Evolutionary conservation across 2,888 invertebrate species (phyloP), one percentile per base, ranked within the genome.

Genomic region (Ellobium chinense): DNA sequence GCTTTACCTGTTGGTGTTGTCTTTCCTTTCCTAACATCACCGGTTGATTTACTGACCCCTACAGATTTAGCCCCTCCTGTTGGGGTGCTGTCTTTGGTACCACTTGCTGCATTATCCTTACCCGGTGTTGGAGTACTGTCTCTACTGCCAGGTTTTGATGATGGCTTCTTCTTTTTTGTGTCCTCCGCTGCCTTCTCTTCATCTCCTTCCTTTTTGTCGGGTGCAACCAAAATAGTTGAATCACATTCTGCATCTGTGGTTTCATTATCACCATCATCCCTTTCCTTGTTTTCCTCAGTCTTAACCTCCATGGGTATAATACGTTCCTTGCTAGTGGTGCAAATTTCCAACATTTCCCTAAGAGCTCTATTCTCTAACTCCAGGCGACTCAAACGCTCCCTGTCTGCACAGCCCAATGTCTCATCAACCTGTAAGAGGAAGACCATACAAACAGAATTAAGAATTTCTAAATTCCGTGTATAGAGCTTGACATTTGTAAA

Each of bases 281-380:
- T 58, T 5, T 78, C 60, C 14, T 39, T 39, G 27, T 68, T 54
- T 37, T 31, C 37, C 24, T 78, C 62, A 29, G 37, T 37, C 31
- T 79, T 56, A 4, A 21, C 3, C 18, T 79, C 78, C 24, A 14
- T 7, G 7, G 37, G 18, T 9, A 80, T 2, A 54, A 80, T 80
- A 27, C 46, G 58, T 9, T 80, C 80, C 31, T 36, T 66, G 68
- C 80, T 80, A 27, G 89, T 89, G n/a, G 88, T 85, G 81, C 90
- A 90, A 21, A 97, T 95, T 92, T 96, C 95, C 85, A 98, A 93
- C 93, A 98, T 94, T 93, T 98, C 97, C 84, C 97, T 94, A 86
- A 98, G 94, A 39, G 96, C 96, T 94, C 96, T 95, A 93, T 99
- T 99, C 94, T 99, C 98, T 85, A 96, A 95, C 88, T 96, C 95